Evolutionary conservation across 2,113 vertebrate species (phyloP).

Genomic region (Oceanites oceanicus): DNA sequence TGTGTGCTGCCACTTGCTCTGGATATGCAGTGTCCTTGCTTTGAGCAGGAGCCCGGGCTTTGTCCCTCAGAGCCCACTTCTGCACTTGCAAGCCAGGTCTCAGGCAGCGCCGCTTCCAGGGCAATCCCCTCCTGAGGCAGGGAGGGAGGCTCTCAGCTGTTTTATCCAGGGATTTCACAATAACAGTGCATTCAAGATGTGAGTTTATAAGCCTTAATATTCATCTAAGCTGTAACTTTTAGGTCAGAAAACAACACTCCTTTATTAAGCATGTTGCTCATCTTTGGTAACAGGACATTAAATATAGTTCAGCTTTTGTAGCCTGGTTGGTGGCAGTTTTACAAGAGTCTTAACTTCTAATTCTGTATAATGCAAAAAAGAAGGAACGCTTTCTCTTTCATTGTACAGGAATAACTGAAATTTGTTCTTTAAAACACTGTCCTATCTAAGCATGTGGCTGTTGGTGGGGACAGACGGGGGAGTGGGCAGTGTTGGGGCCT

Average conservation of each 20-base stretch:
- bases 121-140: neutral
- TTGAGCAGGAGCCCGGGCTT: neutral
- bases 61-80: neutral
- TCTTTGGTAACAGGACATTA: neutral
- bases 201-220: neutral
- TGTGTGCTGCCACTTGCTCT: neutral
- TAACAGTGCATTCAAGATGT: neutral
- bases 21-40: neutral
- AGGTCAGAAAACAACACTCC: neutral
- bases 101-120: neutral
- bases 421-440: neutral
- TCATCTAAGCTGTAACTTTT: neutral
- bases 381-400: neutral
- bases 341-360: neutral
- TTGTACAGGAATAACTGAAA: neutral
- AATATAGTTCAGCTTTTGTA: neutral
- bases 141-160: neutral
- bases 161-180: constrained; percentile 14
- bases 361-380: neutral
- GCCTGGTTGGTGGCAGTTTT: neutral
- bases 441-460: neutral
- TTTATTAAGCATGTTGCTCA: neutral
- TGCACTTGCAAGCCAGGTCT: neutral
- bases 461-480: neutral
- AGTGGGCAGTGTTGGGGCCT: neutral